These are phyloP conservation scores for Athene cunicularia DNA, from an alignment of 2,113 vertebrate genomes.

Conservation along the genomic window DNA sequence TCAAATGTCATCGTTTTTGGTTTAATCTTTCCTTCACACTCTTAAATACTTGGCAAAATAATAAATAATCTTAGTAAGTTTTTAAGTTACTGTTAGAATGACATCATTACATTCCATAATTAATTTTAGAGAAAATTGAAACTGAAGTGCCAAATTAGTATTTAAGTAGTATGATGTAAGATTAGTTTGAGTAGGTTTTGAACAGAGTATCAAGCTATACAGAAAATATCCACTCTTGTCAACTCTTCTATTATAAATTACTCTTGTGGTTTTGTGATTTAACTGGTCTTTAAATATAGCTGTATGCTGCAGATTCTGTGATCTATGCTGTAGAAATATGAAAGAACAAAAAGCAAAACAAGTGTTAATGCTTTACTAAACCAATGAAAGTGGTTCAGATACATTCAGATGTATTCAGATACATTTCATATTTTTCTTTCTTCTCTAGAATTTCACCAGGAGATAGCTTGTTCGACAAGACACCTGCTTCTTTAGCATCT, in stretches of 20 bases:
- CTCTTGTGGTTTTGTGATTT: neutral
- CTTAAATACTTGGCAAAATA: neutral
- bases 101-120: neutral
- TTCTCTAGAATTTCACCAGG: slow-evolving; percentile 83
- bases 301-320: neutral
- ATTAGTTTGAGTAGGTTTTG: neutral
- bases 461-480: slow-evolving; percentile 86
- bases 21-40: neutral
- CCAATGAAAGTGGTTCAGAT: neutral
- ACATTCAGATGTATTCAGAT: too few species aligned
- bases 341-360: neutral
- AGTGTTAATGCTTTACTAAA: neutral
- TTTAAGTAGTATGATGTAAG: neutral
- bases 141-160: neutral
- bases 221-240: neutral
- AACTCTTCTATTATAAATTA: neutral
- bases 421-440: neutral
- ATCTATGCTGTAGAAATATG: neutral
- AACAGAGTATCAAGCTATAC: neutral
- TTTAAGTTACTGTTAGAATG: neutral
- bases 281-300: neutral
- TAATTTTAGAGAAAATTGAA: neutral
- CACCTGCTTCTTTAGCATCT: slow-evolving; percentile 47
- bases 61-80: neutral
- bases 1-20: neutral